Conservation (phyloP, 1,140 invertebrate species). For the Pararge aegeria region DNA sequence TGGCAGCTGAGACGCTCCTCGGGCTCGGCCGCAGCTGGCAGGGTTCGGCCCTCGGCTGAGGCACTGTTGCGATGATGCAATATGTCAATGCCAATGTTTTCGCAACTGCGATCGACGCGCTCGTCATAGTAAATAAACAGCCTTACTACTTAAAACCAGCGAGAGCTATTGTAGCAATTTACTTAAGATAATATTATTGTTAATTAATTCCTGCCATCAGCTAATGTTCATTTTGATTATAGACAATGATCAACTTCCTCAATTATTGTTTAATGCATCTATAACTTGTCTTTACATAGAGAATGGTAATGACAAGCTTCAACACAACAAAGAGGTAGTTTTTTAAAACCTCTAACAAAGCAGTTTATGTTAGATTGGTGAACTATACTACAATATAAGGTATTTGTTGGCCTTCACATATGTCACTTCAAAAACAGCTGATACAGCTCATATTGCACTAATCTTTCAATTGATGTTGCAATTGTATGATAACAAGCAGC, state of each 20-base stretch:
- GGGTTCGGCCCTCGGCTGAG: conserved; percentile 23
- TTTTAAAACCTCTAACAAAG: no score
- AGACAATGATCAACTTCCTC: not conserved
- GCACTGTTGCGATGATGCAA: conserved; percentile 65
- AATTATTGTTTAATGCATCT: not conserved
- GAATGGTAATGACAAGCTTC: no score
- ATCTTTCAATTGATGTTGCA: not conserved
- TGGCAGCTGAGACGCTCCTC: not conserved
- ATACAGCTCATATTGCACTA: not conserved
- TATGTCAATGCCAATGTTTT: conserved; percentile 66
- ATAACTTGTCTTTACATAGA: no score
- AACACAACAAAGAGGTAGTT: no score
- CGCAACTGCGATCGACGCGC: conserved; percentile 36
- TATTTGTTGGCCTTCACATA: no score
- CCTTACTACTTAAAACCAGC: not conserved
- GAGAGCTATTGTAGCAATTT: not conserved
- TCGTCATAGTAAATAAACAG: conserved; percentile 31
- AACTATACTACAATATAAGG: no score
- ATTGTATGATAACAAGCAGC: not conserved
- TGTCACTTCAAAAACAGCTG: no score
- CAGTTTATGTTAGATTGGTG: no score
- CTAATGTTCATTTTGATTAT: no score
- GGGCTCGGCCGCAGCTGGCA: conserved; percentile 2
- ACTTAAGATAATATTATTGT: no score
- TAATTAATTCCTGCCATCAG: no score